Evolutionary conservation across 2,797 vertebrate species (phyloP).

Genomic region (Odontamblyopus rebecca): DNA sequence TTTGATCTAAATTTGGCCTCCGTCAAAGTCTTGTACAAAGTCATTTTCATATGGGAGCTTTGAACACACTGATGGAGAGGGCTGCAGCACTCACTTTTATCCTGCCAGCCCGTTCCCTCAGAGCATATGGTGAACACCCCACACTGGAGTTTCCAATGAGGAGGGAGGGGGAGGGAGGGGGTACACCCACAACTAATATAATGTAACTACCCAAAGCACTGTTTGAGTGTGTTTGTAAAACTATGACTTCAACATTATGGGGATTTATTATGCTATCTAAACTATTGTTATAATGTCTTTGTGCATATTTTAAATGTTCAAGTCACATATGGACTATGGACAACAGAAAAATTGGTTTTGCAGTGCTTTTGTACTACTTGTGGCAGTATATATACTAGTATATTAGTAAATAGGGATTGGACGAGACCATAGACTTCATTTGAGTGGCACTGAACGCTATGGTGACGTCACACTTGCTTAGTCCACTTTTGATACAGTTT

Average conservation of each 20-base stretch:
- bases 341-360: not conserved
- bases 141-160: constrained; percentile 86
- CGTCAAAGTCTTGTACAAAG: constrained; percentile 71
- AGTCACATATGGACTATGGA: not conserved
- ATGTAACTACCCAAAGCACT: constrained; percentile 52
- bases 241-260: not conserved
- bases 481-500: too few relatives aligned
- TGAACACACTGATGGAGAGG: constrained; percentile 91
- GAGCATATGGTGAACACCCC: constrained; percentile 95
- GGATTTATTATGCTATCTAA: not conserved
- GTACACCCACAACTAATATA: constrained; percentile 69
- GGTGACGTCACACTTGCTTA: too few relatives aligned
- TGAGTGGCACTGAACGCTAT: too few relatives aligned
- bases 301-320: not conserved
- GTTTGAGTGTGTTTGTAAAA: constrained; percentile 74
- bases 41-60: constrained; percentile 85
- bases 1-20: constrained; percentile 82
- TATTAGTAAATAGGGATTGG: too few relatives aligned
- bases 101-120: constrained; percentile 83
- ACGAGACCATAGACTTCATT: too few relatives aligned
- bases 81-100: constrained; percentile 86
- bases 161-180: constrained; percentile 78
- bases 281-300: not conserved
- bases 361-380: not conserved
- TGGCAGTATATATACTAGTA: too few relatives aligned